These are phyloP conservation scores for Tenualosa thibaudeaui DNA, from an alignment of 2,797 vertebrate species.

Conservation along the genomic window DNA sequence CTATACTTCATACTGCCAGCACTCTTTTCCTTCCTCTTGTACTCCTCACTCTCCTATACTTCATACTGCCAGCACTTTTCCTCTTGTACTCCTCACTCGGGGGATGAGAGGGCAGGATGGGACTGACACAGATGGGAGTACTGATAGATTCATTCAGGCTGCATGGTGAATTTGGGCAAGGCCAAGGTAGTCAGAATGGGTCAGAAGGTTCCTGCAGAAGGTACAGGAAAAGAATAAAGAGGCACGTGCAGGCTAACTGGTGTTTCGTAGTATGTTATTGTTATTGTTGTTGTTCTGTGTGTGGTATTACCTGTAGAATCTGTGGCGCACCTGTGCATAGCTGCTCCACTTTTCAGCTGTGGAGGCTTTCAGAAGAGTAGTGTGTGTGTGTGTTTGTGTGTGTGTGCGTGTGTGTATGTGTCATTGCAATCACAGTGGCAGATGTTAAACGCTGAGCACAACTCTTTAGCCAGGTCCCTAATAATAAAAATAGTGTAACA, in stretches of 20 bases:
- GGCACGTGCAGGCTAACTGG: not conserved
- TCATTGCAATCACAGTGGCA: not conserved
- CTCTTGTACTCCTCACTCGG: not conserved
- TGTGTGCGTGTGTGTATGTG: not conserved
- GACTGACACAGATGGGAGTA: not conserved
- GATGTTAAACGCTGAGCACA: slow-evolving; percentile 3
- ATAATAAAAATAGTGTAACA: slow-evolving; percentile 32
- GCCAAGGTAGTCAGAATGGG: not conserved
- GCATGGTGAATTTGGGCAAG: not conserved
- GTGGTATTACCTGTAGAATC: not conserved
- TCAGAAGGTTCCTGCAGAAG: not conserved
- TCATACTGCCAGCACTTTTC: no score
- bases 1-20: no score
- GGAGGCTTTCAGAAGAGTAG: not conserved
- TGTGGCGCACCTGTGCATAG: not conserved
- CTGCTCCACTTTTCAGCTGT: not conserved
- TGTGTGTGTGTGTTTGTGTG: not conserved
- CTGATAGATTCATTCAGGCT: not conserved
- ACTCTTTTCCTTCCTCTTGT: not conserved
- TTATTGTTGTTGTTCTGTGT: not conserved
- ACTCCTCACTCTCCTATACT: not conserved
- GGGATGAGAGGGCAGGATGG: not conserved
- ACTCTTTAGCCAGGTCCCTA: not conserved
- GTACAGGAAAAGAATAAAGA: not conserved
- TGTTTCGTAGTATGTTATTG: not conserved